Evolutionary conservation across 2,113 vertebrate species (phyloP).

Genomic region (Plotosus lineatus): DNA sequence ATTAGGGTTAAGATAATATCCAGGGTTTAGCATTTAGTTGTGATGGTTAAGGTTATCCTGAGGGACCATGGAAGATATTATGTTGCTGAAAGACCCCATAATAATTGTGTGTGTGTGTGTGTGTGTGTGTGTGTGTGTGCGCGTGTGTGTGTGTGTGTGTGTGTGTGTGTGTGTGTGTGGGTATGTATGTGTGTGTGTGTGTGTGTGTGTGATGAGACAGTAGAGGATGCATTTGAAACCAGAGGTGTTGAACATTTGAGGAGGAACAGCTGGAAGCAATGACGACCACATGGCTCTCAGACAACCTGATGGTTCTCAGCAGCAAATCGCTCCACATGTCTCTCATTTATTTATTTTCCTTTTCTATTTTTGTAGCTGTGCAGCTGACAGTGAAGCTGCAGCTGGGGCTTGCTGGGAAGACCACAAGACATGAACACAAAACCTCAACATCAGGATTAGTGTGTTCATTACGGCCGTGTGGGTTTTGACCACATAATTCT

Average conservation of each 20-base stretch:
- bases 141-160: constrained; percentile 6
- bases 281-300: constrained; percentile 18
- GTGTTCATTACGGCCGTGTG: neutral
- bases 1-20: too few relatives aligned
- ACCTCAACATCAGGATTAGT: constrained; percentile 10
- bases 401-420: constrained; percentile 36
- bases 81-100: too few relatives aligned
- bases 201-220: constrained; percentile 16
- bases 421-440: constrained; percentile 33
- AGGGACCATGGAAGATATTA: too few relatives aligned
- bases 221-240: constrained; percentile 28
- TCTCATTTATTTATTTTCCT: constrained; percentile 44
- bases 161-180: constrained; percentile 2
- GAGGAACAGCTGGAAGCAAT: constrained; percentile 46
- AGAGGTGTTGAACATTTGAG: constrained; percentile 21
- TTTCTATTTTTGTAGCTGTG: constrained; percentile 46
- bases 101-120: too few relatives aligned
- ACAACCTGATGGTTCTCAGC: constrained; percentile 35
- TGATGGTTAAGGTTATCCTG: too few relatives aligned
- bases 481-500: neutral
- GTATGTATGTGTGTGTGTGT: constrained; percentile 14
- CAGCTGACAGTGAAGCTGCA: constrained; percentile 32
- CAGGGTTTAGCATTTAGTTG: too few relatives aligned
- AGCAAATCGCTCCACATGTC: constrained; percentile 17
- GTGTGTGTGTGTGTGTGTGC: constrained; percentile 3